A percentile compares a stretch with the other conserved stretches of the same genome.
phyloP scores from a whole-genome alignment of 1,140 invertebrate genomes.

The Meloidogyne floridensis region DNA sequence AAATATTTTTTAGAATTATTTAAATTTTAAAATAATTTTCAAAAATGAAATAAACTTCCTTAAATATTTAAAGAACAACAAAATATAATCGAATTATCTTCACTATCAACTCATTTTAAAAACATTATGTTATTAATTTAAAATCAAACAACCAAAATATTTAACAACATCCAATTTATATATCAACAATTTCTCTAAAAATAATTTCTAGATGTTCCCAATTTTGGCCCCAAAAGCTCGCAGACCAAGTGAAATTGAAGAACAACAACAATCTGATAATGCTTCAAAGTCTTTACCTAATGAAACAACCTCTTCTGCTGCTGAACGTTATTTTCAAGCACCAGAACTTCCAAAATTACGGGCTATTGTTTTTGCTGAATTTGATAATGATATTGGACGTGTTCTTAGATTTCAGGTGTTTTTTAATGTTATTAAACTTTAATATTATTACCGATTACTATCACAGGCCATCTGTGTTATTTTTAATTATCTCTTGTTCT shows the following conservation, averaged over 20 bases:
- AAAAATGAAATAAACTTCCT: too few relatives aligned
- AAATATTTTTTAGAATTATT: not conserved
- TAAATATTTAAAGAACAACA: too few relatives aligned
- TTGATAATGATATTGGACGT: conserved; percentile 58
- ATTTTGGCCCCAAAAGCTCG: not conserved
- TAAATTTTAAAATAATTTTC: too few relatives aligned
- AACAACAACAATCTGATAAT: conserved; percentile 8
- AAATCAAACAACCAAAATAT: not conserved
- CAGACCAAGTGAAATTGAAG: conserved; percentile 5
- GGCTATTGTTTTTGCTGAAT: conserved; percentile 58
- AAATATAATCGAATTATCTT: too few relatives aligned
- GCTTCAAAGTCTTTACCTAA: not conserved
- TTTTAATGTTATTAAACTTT: not conserved
- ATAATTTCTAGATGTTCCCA: not conserved
- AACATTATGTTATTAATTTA: not conserved
- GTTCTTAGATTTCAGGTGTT: conserved; percentile 55
- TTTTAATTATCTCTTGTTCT: too few relatives aligned
- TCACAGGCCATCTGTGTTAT: too few relatives aligned
- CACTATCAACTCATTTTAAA: too few relatives aligned
- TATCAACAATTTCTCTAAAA: not conserved
- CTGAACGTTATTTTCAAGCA: conserved; percentile 38
- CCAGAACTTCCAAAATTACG: conserved; percentile 50
- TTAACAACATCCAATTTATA: not conserved
- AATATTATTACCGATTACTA: too few relatives aligned
- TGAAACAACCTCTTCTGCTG: conserved; percentile 5